These are phyloP conservation scores for Umimayanthus kanabou DNA, from an alignment of 92 coral and sea anemone species.

Conservation along the genomic window DNA sequence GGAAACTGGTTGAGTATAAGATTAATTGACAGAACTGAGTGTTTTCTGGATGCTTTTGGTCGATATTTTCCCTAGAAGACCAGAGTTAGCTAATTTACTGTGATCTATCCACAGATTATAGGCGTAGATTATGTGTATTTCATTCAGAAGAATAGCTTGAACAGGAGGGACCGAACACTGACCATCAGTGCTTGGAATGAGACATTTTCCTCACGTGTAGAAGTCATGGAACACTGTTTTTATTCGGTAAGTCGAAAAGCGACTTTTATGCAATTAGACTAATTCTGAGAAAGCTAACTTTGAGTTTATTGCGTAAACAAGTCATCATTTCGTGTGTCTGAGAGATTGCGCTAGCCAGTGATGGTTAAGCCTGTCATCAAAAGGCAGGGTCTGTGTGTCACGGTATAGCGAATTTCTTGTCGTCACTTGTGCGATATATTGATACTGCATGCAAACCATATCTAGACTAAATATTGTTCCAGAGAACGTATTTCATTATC, in stretches of 20 bases:
- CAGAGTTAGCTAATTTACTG: neutral
- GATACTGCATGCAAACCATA: too few relatives aligned
- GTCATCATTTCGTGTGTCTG: neutral
- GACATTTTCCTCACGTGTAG: conserved; percentile 93
- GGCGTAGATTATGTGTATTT: conserved; percentile 97
- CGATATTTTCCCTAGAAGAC: neutral
- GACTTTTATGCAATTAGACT: neutral
- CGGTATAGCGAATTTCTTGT: neutral
- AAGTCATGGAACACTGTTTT: conserved; percentile 80
- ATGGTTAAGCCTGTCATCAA: too few relatives aligned
- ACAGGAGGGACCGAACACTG: conserved; percentile 85
- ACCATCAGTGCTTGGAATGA: conserved; percentile 89
- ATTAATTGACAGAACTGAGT: neutral
- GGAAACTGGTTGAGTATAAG: neutral
- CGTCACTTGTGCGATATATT: neutral
- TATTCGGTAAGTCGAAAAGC: conserved; percentile 79
- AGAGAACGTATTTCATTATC: neutral
- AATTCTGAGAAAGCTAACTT: neutral
- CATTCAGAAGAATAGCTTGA: conserved; percentile 85
- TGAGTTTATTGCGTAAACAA: neutral
- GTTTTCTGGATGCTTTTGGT: neutral
- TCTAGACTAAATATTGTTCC: too few relatives aligned
- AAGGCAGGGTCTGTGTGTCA: neutral
- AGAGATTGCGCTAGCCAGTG: neutral
- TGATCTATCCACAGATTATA: conserved; percentile 67